Conservation (phyloP, 92 coral and sea anemone genomes). For the Zoanthus gigantus region DNA sequence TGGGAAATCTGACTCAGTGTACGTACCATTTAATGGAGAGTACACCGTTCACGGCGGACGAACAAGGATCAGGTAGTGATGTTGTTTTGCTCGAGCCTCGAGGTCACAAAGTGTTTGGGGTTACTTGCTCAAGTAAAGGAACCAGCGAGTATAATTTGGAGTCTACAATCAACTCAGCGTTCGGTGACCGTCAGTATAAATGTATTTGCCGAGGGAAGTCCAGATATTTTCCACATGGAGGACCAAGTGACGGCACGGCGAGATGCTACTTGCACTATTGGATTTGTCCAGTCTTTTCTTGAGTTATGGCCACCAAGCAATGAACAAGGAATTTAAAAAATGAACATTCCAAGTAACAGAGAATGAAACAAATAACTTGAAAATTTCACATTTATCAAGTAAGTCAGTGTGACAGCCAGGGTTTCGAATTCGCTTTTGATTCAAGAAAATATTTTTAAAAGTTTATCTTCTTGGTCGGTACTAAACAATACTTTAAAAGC, state of each 20-base stretch:
- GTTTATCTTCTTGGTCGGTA: not conserved
- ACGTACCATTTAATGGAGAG: not conserved
- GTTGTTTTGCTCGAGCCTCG: not conserved
- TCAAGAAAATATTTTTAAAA: too few species aligned
- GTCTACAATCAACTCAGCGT: not conserved
- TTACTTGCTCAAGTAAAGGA: slow-evolving; percentile 71
- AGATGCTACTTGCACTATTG: slow-evolving; percentile 77
- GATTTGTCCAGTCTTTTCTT: slow-evolving; percentile 70
- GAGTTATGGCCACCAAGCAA: not conserved
- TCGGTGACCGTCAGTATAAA: slow-evolving; percentile 44
- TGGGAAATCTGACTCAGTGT: slow-evolving; percentile 39
- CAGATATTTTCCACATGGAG: slow-evolving; percentile 16
- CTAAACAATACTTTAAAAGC: not conserved
- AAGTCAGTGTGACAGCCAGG: slow-evolving; percentile 11
- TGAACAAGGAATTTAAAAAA: not conserved
- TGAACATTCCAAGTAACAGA: slow-evolving; percentile 16
- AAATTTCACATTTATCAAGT: slow-evolving; percentile 20
- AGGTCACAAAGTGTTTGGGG: slow-evolving; percentile 10
- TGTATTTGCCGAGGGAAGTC: slow-evolving; percentile 75
- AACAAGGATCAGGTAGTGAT: slow-evolving; percentile 35
- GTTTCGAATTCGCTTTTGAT: not conserved
- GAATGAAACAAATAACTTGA: slow-evolving; percentile 11
- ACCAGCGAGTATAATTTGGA: slow-evolving; percentile 73
- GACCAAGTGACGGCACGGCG: slow-evolving; percentile 7
- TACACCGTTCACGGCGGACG: slow-evolving; percentile 41